phyloP scores from a whole-genome alignment of 2,113 vertebrate species.

The Pimephales promelas region DNA sequence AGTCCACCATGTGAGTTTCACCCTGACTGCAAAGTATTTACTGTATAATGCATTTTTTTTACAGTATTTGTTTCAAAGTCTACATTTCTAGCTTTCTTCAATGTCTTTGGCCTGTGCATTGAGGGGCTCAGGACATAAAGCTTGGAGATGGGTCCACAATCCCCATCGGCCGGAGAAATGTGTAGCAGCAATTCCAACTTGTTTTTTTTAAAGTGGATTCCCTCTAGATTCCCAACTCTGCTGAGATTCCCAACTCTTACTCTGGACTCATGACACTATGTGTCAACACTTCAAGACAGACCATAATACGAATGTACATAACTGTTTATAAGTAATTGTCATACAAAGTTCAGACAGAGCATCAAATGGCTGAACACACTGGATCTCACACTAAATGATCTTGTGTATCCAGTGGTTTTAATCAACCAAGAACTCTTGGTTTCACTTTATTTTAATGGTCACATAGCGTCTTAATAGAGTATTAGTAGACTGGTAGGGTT shows the following conservation, averaged over 20 bases:
- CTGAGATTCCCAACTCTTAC: no score
- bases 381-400: no score
- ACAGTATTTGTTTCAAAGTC: neutral
- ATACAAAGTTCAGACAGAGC: neutral
- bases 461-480: no score
- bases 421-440: neutral
- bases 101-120: neutral
- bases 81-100: neutral
- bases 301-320: neutral
- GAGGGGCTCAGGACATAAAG: neutral
- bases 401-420: neutral
- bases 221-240: neutral
- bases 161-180: neutral
- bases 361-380: neutral
- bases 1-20: neutral
- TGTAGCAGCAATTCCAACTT: neutral
- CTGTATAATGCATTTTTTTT: neutral
- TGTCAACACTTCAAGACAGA: neutral
- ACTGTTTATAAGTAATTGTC: neutral
- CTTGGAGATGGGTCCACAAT: neutral
- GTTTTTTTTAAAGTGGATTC: neutral
- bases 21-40: neutral
- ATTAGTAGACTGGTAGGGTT: no score
- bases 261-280: neutral
- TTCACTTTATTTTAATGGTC: no score